Conservation (phyloP, 2,797 vertebrate genomes). For the Platyrinchus mystaceus region DNA sequence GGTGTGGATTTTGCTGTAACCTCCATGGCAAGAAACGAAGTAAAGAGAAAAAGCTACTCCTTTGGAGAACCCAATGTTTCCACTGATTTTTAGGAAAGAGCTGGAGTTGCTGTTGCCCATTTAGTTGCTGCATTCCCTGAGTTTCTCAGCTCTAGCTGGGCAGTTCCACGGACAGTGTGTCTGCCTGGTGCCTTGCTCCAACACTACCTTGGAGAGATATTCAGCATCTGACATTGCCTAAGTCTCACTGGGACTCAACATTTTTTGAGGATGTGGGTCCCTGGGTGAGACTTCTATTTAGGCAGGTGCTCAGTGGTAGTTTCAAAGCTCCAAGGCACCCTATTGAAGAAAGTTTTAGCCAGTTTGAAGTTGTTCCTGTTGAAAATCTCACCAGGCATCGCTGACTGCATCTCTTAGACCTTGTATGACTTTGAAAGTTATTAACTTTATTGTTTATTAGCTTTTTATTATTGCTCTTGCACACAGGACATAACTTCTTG, state of each 20-base stretch:
- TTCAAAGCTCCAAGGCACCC: not conserved
- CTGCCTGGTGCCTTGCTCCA: not conserved
- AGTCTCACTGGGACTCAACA: fast-evolving
- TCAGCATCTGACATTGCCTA: not conserved
- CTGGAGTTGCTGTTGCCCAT: fast-evolving
- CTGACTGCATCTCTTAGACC: not conserved
- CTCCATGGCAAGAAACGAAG: not conserved
- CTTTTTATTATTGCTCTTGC: not conserved
- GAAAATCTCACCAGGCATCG: not conserved
- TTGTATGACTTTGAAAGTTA: not conserved
- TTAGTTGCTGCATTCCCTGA: not conserved
- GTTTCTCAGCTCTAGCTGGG: not conserved
- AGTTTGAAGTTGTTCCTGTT: not conserved
- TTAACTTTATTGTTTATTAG: not conserved
- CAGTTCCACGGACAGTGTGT: not conserved
- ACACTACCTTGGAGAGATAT: not conserved
- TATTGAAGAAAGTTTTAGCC: not conserved
- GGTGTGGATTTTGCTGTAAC: not conserved
- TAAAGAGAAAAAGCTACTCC: not conserved
- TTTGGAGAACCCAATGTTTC: not conserved
- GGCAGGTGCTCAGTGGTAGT: not conserved
- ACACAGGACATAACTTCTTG: not conserved
- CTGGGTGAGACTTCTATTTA: not conserved
- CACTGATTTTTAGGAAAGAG: not conserved
- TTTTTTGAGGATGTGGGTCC: not conserved